A percentile compares a stretch with the other conserved stretches of the same genome.
Evolutionary conservation across 2,888 invertebrate species (phyloP).

Genomic region (Adelphocoris suturalis): DNA sequence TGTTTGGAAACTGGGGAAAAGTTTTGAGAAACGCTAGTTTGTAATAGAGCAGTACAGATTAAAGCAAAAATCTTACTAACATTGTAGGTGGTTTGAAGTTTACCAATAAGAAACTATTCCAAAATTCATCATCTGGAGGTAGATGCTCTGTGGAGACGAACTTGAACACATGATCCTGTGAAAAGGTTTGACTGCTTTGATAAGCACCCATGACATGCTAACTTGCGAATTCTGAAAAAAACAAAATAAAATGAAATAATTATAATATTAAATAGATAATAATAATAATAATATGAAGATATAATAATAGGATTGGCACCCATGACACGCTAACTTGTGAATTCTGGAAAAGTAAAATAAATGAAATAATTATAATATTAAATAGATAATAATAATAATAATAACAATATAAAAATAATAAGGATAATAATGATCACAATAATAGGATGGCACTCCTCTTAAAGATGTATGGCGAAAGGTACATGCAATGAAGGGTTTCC

Average conservation of each 20-base stretch:
- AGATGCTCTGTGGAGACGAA: constrained; percentile 86
- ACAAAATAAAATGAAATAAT: neutral
- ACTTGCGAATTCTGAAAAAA: neutral
- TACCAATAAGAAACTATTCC: constrained; percentile 96
- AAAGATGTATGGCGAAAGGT: too few relatives aligned
- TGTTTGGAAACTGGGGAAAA: too few relatives aligned
- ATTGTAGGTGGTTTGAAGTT: constrained; percentile 88
- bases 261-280: neutral
- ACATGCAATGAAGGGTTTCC: too few relatives aligned
- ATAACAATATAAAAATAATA: neutral
- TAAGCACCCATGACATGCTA: constrained; percentile 86
- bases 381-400: neutral
- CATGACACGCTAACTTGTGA: constrained; percentile 80
- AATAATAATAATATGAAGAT: neutral
- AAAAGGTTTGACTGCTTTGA: constrained; percentile 88
- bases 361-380: neutral
- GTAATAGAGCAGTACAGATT: too few relatives aligned
- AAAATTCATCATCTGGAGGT: constrained; percentile 92
- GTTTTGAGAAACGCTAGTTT: too few relatives aligned
- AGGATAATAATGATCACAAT: neutral
- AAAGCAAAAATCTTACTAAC: constrained; percentile 76
- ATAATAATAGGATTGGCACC: constrained; percentile 83
- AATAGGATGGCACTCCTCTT: constrained; percentile 85
- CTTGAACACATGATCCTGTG: constrained; percentile 87
- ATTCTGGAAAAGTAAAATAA: neutral